A percentile compares a stretch with the other conserved stretches of the same genome.
Conservation (phyloP, 2,113 vertebrate genomes). For the Alethe diademata region DNA sequence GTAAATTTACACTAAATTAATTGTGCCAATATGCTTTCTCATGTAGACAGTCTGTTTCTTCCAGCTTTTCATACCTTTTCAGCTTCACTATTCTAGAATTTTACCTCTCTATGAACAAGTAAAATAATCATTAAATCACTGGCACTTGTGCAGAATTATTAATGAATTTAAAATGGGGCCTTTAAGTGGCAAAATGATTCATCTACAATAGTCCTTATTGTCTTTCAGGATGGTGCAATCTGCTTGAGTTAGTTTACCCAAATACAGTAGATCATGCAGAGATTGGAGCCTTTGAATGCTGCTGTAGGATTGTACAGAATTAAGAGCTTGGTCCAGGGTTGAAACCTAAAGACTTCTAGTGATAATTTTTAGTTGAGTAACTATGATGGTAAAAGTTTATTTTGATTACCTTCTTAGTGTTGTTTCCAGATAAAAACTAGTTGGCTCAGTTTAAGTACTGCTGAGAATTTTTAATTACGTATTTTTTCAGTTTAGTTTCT, state of each 20-base stretch:
- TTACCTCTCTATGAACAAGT: not conserved
- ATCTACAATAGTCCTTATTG: not conserved
- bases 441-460: not conserved
- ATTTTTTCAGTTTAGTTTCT: not conserved
- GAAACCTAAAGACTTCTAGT: not conserved
- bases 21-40: not conserved
- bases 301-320: not conserved
- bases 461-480: not conserved
- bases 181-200: not conserved
- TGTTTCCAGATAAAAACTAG: not conserved
- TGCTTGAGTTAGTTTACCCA: not conserved
- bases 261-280: not conserved
- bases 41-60: not conserved
- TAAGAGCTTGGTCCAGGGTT: not conserved
- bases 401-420: not conserved
- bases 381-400: not conserved
- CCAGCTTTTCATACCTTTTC: not conserved
- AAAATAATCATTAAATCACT: not conserved
- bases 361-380: not conserved
- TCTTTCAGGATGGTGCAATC: not conserved
- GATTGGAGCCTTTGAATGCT: not conserved
- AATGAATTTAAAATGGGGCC: not conserved
- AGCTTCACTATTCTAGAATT: not conserved
- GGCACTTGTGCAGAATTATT: not conserved
- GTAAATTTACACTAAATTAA: not conserved